Base-by-base conservation (phyloP, 2,113 vertebrate species). In the Anarhynchus alexandrinus region DNA sequence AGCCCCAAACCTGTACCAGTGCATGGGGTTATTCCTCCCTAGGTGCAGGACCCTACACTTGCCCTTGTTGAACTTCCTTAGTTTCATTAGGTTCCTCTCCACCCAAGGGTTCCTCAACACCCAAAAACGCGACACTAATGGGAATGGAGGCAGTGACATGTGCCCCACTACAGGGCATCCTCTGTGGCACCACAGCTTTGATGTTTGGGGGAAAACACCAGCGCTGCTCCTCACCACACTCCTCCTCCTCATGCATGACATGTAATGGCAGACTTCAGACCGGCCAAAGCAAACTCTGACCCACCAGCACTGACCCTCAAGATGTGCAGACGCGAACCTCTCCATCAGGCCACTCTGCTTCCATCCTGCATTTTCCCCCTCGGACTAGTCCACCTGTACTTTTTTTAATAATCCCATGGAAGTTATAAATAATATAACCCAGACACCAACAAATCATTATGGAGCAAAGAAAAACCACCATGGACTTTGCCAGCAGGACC, bases 341-440 rank as follows among this genome's bases (percentile, higher is more conserved):
- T 38, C 47, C 14, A 29, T 45, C 43, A 38, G 42, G 22, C 32
- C 79, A 42, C 38, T 15, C 52, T 29, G 57, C 14, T 55, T 49
- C 61, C 73, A 93, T 6, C 34, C 27, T 0, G 0, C 0, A 0
- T 29, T 74, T 32, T 27, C 9, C 45, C 55, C 25, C 26, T 83
- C 54, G 23, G 25, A 8, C 29, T 47, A 30, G 52, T 77, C 29
- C 65, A 71, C n/a, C 12, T 76, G 15, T 19, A 27, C 11, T 34
- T 34, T 70, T 72, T 59, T 52, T 51, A 43, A 82, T 34, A 83
- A 93, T 25, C 52, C n/a, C 70, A 55, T 3, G 6, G 26, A 79
- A 47, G 4, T 20, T 64, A 51, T 29, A 59, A 82, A 32, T n/a
- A 47, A 69, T 1, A 40, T 1, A 90, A 77, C 2, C 4, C 74